These are phyloP conservation scores for Saguinus midas DNA, from an alignment of 2,113 vertebrate species.

Conservation along the genomic window DNA sequence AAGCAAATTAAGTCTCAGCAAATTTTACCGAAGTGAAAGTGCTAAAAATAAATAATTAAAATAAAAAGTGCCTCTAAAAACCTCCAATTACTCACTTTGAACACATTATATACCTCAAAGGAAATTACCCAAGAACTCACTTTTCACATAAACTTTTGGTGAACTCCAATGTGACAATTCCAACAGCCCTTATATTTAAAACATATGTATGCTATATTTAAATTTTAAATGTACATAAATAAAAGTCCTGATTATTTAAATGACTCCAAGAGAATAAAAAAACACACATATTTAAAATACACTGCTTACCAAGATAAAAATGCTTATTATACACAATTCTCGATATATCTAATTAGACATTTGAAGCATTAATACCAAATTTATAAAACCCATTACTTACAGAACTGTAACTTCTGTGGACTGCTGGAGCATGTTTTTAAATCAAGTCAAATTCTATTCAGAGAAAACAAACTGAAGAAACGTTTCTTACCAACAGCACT, in stretches of 20 bases:
- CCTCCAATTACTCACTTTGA: slow-evolving; percentile 42
- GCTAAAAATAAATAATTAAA: slow-evolving; percentile 19
- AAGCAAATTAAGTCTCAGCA: slow-evolving; percentile 16
- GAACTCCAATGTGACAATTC: background rate
- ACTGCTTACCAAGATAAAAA: slow-evolving; percentile 32
- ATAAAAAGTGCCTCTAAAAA: slow-evolving; percentile 43
- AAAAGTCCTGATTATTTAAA: slow-evolving; percentile 43
- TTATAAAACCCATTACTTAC: slow-evolving; percentile 49
- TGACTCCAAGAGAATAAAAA: slow-evolving; percentile 14
- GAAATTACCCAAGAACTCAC: slow-evolving; percentile 38
- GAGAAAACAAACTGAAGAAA: slow-evolving; percentile 41
- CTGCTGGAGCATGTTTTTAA: background rate
- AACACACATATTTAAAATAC: slow-evolving; percentile 13
- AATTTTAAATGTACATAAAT: slow-evolving; percentile 24
- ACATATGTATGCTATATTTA: background rate
- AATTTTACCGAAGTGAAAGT: slow-evolving; percentile 8
- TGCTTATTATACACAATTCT: slow-evolving; percentile 25
- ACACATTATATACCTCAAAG: slow-evolving; percentile 1
- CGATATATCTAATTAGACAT: background rate
- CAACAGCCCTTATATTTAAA: slow-evolving; percentile 43
- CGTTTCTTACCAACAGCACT: slow-evolving; percentile 80
- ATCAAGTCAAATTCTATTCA: slow-evolving; percentile 45
- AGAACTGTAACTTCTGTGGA: background rate
- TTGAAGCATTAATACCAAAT: slow-evolving; percentile 43
- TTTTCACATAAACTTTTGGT: slow-evolving; percentile 39